Base-by-base conservation (phyloP, 2,888 invertebrate genomes). In the Nezara viridula region DNA sequence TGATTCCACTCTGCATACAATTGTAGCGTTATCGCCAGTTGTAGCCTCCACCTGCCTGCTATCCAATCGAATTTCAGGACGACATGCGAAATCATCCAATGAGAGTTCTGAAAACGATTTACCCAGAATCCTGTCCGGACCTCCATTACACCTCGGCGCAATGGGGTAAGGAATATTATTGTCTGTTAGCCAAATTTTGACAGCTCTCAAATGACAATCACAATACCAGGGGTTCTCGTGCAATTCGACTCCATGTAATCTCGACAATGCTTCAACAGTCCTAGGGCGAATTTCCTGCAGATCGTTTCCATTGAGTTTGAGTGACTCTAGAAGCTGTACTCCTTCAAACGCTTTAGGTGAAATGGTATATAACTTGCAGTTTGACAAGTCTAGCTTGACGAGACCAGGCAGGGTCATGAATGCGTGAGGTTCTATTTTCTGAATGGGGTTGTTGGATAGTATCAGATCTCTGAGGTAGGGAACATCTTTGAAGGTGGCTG, bases 211-310 rank as follows among this genome's bases (percentile, higher is more conserved):
- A 91, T 95, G 95, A 93, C 98, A 98, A 93, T 98, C 97, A 93
- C 98, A 98, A 91, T 95, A 95, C 98, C 98, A 98, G 91, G 96
- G 96, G 94, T 98, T 98, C 92, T 96, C 96, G 93, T 97, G 96
- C 91, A 98, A 93, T 92, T 96, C 96, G 90, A 98, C 95, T 90
- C 96, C 97, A 91, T 96, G 95, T 91, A 98, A 93, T 96, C 96
- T 91, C 88, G 95, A 95, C 90, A 95, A 95, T 27, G 97, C 96
- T 88, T 96, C 94, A 91, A 96, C 95, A 92, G 95, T 95, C 90
- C 94, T 94, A 88, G 96, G 96, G 92, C 95, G 94, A 91, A 97
- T 94, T 91, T 97, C 95, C 1, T 96, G 96, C 90, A 98, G 94
- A 91, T 95, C 95, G 93, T 98, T 98, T 91, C 96, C 96, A 93